Evolutionary conservation across 92 coral and sea anemone genomes (phyloP).

Genomic region (Parazoanthus darwini): DNA sequence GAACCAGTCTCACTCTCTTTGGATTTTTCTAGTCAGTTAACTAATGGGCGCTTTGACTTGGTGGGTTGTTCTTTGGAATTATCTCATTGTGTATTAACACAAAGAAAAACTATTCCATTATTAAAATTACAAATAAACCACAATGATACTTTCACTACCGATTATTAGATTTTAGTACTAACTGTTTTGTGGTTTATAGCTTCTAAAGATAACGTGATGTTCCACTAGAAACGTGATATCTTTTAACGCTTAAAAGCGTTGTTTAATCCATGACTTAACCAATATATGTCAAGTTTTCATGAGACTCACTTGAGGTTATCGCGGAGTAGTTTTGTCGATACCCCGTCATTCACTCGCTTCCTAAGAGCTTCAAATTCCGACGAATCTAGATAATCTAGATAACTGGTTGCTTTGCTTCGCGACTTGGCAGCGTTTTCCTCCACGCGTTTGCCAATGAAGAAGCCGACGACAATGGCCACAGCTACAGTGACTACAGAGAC

Average conservation of each 20-base stretch:
- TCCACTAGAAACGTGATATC: neutral
- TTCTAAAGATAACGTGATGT: too few relatives aligned
- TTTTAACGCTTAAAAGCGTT: neutral
- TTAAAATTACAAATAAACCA: neutral
- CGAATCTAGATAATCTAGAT: constrained; percentile 15
- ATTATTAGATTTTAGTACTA: too few relatives aligned
- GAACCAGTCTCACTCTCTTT: neutral
- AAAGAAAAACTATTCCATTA: neutral
- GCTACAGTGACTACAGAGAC: constrained; percentile 29
- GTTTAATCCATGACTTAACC: neutral
- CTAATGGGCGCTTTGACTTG: too few relatives aligned
- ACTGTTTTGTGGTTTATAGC: neutral
- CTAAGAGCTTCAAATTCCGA: constrained; percentile 37
- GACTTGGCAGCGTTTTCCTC: neutral
- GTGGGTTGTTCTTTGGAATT: too few relatives aligned
- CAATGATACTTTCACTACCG: neutral
- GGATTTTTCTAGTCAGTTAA: neutral
- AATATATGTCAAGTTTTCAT: neutral
- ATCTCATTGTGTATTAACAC: neutral
- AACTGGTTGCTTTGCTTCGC: neutral
- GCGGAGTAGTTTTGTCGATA: constrained; percentile 58
- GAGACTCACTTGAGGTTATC: constrained; percentile 60
- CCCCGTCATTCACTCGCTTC: constrained; percentile 59
- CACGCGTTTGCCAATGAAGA: constrained; percentile 63
- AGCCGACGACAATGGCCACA: constrained; percentile 55